Conservation (phyloP, 1,140 invertebrate species). For the Eumaeus atala region DNA sequence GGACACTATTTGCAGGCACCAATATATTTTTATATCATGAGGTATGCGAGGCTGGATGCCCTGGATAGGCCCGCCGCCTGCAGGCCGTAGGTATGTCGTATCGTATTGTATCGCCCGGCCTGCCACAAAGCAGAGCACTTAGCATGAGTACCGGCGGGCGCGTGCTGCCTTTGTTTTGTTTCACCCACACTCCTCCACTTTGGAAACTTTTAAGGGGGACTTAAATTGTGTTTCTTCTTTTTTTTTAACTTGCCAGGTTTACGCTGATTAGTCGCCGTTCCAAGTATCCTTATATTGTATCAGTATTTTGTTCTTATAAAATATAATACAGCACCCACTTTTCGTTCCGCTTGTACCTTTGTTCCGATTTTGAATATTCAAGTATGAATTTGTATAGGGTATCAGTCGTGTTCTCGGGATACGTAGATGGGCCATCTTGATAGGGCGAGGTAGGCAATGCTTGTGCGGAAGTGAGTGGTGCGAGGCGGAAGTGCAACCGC, state of each 20-base stretch:
- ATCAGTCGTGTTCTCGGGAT: slow-evolving; percentile 29
- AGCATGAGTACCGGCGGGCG: slow-evolving; percentile 61
- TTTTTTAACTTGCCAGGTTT: slow-evolving; percentile 44
- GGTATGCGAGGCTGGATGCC: background rate
- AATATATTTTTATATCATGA: slow-evolving; percentile 1
- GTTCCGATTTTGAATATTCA: background rate
- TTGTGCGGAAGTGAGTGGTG: slow-evolving; percentile 72
- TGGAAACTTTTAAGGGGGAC: slow-evolving; percentile 64
- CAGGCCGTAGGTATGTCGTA: slow-evolving; percentile 37
- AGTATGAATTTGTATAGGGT: slow-evolving; percentile 21
- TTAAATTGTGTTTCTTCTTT: slow-evolving; percentile 61
- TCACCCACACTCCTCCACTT: slow-evolving; percentile 64
- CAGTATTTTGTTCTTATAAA: background rate
- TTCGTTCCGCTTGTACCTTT: background rate
- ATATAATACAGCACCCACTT: no score
- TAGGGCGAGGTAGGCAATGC: slow-evolving; percentile 51
- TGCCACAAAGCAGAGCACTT: slow-evolving; percentile 70
- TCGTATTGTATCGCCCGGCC: slow-evolving; percentile 57
- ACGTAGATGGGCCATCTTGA: slow-evolving; percentile 51
- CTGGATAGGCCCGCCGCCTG: slow-evolving; percentile 33
- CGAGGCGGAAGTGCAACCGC: slow-evolving; percentile 65
- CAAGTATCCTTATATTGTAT: slow-evolving; percentile 2
- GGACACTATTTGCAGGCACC: background rate
- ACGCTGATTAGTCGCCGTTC: slow-evolving; percentile 43
- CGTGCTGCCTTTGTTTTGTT: slow-evolving; percentile 68